Evolutionary conservation across 2,113 vertebrate species (phyloP).

Genomic region (Delphinus delphis): DNA sequence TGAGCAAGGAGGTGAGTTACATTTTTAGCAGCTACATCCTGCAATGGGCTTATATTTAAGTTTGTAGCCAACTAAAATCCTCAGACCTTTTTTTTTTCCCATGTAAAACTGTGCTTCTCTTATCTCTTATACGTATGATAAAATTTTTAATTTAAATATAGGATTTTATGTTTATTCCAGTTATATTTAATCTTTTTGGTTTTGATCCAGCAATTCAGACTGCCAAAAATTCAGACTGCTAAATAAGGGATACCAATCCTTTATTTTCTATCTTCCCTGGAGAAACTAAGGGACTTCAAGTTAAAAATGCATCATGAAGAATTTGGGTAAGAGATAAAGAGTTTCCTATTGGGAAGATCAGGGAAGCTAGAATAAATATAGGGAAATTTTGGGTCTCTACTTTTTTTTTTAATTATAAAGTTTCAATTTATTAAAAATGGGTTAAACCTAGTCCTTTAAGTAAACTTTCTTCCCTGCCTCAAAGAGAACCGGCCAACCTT

Average conservation of each 20-base stretch:
- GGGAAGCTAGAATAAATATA: background rate
- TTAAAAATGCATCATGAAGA: slow-evolving; percentile 44
- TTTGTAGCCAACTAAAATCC: background rate
- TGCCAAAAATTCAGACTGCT: slow-evolving; percentile 71
- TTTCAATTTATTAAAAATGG: background rate
- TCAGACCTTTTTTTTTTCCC: background rate
- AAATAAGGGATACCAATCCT: slow-evolving; percentile 65
- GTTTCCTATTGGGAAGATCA: background rate
- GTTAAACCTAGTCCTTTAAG: background rate
- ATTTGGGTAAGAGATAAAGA: background rate
- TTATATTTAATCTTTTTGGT: slow-evolving; percentile 73
- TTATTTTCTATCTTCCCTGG: slow-evolving; percentile 48
- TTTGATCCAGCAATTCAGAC: slow-evolving; percentile 60
- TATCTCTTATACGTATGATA: slow-evolving; percentile 61
- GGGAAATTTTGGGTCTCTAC: background rate
- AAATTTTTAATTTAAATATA: slow-evolving; percentile 72
- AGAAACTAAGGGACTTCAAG: slow-evolving; percentile 45
- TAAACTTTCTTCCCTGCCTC: background rate
- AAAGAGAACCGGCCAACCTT: background rate
- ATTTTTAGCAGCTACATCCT: background rate
- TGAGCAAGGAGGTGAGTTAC: background rate
- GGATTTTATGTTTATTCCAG: slow-evolving; percentile 70
- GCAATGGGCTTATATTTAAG: background rate
- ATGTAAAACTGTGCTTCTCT: slow-evolving; percentile 34
- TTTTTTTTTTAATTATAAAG: background rate